Percentiles rank a stretch among this genome's conserved stretches.
phyloP scores from a whole-genome alignment of 2,888 invertebrate genomes.

The Nephrocerus scutellatus region DNA sequence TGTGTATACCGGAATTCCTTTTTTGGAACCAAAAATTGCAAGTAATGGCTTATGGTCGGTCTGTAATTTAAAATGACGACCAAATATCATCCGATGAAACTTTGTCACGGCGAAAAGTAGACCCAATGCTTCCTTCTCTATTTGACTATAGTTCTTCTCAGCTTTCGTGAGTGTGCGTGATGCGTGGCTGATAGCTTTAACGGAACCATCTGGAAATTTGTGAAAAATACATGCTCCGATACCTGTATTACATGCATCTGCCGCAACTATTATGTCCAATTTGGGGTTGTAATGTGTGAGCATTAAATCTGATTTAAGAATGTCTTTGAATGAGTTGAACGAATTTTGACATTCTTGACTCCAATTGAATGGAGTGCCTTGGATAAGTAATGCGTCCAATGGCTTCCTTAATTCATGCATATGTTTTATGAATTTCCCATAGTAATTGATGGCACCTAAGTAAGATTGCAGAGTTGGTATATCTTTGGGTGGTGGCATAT shows the following conservation, averaged over 20 bases:
- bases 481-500: conserved; percentile 16
- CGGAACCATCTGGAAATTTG: conserved; percentile 12
- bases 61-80: conserved; percentile 16
- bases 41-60: conserved; percentile 44
- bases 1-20: conserved; percentile 28
- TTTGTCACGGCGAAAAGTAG: conserved; percentile 19
- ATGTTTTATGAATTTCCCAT: conserved; percentile 17
- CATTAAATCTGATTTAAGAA: conserved; percentile 13
- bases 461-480: conserved; percentile 13
- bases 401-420: conserved; percentile 12
- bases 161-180: conserved; percentile 15
- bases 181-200: conserved; percentile 15
- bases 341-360: conserved; percentile 12
- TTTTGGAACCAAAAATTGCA: conserved; percentile 33
- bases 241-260: conserved; percentile 14
- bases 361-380: conserved; percentile 13
- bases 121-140: conserved; percentile 20
- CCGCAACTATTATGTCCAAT: conserved; percentile 13
- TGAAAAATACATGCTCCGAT: conserved; percentile 17
- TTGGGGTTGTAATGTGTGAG: conserved; percentile 16
- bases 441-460: conserved; percentile 17
- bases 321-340: conserved; percentile 19
- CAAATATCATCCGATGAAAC: conserved; percentile 17
- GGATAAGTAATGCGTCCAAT: conserved; percentile 14
- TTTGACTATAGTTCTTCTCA: conserved; percentile 19